Percentiles rank a stretch among this genome's conserved stretches.
phyloP scores from a whole-genome alignment of 2,888 invertebrate species.

The Hymenopus coronatus region DNA sequence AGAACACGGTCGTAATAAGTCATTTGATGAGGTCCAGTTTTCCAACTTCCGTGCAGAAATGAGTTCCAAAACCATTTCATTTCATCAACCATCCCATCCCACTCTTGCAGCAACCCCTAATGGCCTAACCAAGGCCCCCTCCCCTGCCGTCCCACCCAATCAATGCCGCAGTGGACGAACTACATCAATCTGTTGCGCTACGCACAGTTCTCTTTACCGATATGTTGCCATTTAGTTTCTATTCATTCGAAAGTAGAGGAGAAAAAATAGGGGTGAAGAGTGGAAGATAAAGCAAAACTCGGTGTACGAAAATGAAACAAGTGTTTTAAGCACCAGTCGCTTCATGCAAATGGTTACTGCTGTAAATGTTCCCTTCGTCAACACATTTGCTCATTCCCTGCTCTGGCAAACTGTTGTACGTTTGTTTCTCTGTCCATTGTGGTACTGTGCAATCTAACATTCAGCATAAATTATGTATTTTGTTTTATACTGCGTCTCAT shows the following conservation, averaged over 20 bases:
- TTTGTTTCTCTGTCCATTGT: no score
- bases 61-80: slow-evolving; percentile 30
- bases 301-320: background rate
- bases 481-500: no score
- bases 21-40: slow-evolving; percentile 29
- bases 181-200: slow-evolving; percentile 16
- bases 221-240: slow-evolving; percentile 14
- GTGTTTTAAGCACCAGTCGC: background rate
- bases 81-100: slow-evolving; percentile 16
- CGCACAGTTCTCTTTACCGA: background rate
- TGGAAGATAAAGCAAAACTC: background rate
- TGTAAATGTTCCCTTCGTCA: background rate
- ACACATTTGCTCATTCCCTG: background rate
- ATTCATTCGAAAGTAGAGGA: background rate
- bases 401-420: no score
- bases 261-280: background rate
- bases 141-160: background rate
- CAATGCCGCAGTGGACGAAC: slow-evolving; percentile 16
- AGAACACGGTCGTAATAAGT: slow-evolving; percentile 26
- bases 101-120: slow-evolving; percentile 4
- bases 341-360: background rate
- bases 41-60: slow-evolving; percentile 29
- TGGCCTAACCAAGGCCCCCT: background rate
- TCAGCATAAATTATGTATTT: no score
- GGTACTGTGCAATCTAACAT: no score